Conservation (phyloP, 2,888 invertebrate species). For the Spialia ferax region DNA sequence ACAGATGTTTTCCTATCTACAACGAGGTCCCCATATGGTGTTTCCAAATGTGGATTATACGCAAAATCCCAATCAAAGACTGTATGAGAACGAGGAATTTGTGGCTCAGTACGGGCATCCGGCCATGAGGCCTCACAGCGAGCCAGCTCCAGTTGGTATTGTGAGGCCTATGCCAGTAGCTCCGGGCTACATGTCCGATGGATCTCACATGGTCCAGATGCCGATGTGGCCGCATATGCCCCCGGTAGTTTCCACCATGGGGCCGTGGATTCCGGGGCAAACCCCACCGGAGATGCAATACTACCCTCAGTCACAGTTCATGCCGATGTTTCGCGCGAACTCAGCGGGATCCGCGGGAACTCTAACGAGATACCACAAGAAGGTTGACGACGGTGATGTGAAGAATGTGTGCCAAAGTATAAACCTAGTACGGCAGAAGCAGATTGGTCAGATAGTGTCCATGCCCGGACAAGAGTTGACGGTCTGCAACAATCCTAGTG, state of each 20-base stretch:
- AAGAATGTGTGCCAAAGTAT: conserved; percentile 84
- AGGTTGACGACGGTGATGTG: conserved; percentile 66
- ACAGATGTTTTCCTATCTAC: conserved; percentile 79
- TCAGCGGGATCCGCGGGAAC: conserved; percentile 82
- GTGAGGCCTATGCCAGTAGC: conserved; percentile 69
- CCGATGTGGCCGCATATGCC: conserved; percentile 79
- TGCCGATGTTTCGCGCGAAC: conserved; percentile 78
- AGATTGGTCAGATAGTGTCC: conserved; percentile 81
- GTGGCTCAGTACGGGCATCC: conserved; percentile 71
- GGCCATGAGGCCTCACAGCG: conserved; percentile 73
- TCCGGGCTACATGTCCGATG: conserved; percentile 67
- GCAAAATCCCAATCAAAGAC: conserved; percentile 61
- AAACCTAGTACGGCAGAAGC: conserved; percentile 83
- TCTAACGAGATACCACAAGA: conserved; percentile 77
- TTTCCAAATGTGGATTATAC: conserved; percentile 73
- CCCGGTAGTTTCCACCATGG: conserved; percentile 71
- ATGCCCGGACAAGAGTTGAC: conserved; percentile 78
- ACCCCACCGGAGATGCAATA: conserved; percentile 76
- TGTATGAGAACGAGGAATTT: conserved; percentile 73
- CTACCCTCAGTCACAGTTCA: conserved; percentile 77
- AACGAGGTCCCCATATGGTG: conserved; percentile 77
- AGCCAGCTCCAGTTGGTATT: conserved; percentile 71
- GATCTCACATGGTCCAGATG: conserved; percentile 74
- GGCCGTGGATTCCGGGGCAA: conserved; percentile 73
- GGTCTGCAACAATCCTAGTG: conserved; percentile 75